phyloP scores from a whole-genome alignment of 2,113 vertebrate species.

The Silurus meridionalis region DNA sequence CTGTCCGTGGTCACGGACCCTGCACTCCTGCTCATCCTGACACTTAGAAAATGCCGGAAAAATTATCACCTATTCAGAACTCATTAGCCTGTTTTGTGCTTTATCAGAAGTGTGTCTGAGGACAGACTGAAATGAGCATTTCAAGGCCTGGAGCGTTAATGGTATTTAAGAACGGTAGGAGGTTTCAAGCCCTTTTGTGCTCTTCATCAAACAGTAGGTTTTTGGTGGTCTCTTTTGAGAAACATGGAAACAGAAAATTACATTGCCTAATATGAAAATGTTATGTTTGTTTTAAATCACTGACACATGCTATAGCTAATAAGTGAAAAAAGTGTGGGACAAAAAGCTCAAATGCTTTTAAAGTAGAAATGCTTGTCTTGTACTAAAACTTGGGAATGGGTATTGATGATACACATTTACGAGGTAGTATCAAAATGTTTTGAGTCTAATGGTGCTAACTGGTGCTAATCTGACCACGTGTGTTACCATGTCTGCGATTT shows the following conservation, averaged over 20 bases:
- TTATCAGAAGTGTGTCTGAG: slow-evolving; percentile 2
- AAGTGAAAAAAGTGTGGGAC: neutral
- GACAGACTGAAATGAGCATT: neutral
- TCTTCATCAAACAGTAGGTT: neutral
- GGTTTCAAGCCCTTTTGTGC: neutral
- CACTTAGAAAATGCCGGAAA: neutral
- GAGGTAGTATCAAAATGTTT: no score
- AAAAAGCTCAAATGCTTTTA: neutral
- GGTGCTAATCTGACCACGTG: no score
- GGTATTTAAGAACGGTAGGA: neutral
- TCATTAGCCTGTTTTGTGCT: neutral
- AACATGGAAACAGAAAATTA: neutral
- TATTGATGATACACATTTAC: no score
- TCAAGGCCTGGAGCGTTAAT: neutral
- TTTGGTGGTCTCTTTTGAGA: neutral
- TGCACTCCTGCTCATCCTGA: slow-evolving; percentile 1
- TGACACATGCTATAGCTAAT: neutral
- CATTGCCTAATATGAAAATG: neutral
- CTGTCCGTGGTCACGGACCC: neutral
- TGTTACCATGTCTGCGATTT: no score
- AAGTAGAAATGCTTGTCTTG: neutral
- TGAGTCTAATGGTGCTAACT: no score
- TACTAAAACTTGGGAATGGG: neutral
- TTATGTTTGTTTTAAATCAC: neutral
- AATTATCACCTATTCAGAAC: neutral